Base-by-base conservation (phyloP, 2,797 vertebrate species). In the Lemur catta region DNA sequence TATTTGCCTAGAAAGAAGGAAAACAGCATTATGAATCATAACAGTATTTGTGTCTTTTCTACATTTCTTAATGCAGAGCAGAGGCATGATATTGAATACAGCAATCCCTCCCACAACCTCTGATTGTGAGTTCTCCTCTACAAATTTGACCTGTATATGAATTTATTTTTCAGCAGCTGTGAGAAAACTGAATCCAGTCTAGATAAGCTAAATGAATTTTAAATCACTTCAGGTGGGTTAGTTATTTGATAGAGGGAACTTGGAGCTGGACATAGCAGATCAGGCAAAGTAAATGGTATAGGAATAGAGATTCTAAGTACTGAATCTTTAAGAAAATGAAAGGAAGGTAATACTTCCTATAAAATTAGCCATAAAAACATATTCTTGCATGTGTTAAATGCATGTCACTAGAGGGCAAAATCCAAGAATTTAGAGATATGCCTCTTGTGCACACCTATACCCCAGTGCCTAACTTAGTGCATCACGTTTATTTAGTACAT, bases 1-100 rank as follows among this genome's bases (percentile, higher is more conserved):
- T 98, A 74, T 92, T 95, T 96, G 61, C 84, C 74, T 85, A 82
- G 33, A 69, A 89, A 95, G 79, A 88, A 20, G 41, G 46, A 86
- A 94, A 74, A 84, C 13, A 85, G 38, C 4, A 22, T 67, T 71
- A n/a, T 74, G 17, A 92, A 92, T 63, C 57, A 5, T 74, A 91
- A 72, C 10, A 35, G 12, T 75, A 41, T 76, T 57, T 79, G 50
- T 59, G 28, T 3, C 24, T 74, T 92, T 67, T 95, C 38, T 84
- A 7, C 4, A 13, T 91, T 85, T 95, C 74, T 84, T 75, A 76
- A 50, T 84, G 95, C 71, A 84, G 35, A 67, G n/a, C 71, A 48
- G 7, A 80, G 50, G 50, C 28, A 57, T 22, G 55, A 80, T 57
- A 28, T 55, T 63, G 67, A 48, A 65, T 61, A 84, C 4, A 75